Evolutionary conservation across 2,888 invertebrate species (phyloP).

Genomic region (Volucella zonaria): DNA sequence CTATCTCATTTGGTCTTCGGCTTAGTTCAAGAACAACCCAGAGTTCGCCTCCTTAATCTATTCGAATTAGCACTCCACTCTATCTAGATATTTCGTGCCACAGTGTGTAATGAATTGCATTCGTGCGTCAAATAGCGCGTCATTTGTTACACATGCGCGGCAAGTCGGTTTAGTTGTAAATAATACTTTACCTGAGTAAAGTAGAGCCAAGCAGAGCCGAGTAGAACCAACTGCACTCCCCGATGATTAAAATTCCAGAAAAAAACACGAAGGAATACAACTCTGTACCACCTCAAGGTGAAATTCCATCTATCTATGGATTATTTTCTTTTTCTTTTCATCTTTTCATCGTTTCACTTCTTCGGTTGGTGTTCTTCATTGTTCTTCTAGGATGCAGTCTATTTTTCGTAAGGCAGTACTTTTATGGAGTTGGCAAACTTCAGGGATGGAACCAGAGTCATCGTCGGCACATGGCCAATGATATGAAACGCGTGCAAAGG

Average conservation of each 20-base stretch:
- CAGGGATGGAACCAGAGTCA: not conserved
- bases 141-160: slow-evolving; percentile 65
- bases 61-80: slow-evolving; percentile 59
- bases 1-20: slow-evolving; percentile 53
- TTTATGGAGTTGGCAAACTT: not conserved
- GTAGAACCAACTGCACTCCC: slow-evolving; percentile 12
- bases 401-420: slow-evolving; percentile 15
- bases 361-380: slow-evolving; percentile 24
- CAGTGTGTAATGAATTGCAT: slow-evolving; percentile 55
- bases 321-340: slow-evolving; percentile 11
- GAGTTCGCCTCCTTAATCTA: slow-evolving; percentile 53
- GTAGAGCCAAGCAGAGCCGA: slow-evolving; percentile 15
- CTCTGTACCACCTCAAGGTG: slow-evolving; percentile 49
- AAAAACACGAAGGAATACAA: slow-evolving; percentile 20
- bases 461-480: slow-evolving; percentile 11
- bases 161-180: slow-evolving; percentile 46
- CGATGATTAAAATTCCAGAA: slow-evolving; percentile 54
- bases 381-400: slow-evolving; percentile 1
- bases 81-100: not conserved
- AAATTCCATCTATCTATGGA: slow-evolving; percentile 51
- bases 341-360: slow-evolving; percentile 14
- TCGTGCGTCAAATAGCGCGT: slow-evolving; percentile 66
- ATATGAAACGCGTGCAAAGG: slow-evolving; percentile 28
- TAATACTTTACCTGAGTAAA: slow-evolving; percentile 36
- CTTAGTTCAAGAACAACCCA: slow-evolving; percentile 18